Evolutionary conservation across 2,888 invertebrate genomes (phyloP), one percentile per base, ranked within the genome.

Genomic region (Drosophila mimetica): DNA sequence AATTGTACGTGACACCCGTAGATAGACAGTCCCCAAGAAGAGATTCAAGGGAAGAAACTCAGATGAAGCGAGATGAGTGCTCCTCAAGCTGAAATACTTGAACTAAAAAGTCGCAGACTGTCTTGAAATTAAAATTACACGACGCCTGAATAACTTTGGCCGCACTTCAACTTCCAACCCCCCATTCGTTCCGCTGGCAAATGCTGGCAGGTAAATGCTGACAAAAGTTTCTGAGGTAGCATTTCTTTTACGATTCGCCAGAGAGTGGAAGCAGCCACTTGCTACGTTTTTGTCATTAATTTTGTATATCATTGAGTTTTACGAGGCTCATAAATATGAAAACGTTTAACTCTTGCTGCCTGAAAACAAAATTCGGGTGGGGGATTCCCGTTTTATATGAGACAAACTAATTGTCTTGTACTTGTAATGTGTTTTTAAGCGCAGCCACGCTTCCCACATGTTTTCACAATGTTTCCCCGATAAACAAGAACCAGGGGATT

Each of bases 281-380:
- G 76, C 51, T 65, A 65, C 72, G 76, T 65, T 79, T 71, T 74
- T 81, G 81, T 83, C 89, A 89, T 89, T 90, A 89, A 89, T 90
- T 89, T 89, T 88, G 89, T 79, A 79, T 90, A 89, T 89, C 90
- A 90, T 90, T 89, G 88, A 82, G 86, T 89, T 90, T 90, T 89
- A 90, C 88, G 86, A 86, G 81, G 79, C 85, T 85, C 90, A 86
- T 91, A 91, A 90, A 91, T 90, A 90, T 85, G 79, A 82, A 88
- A 90, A 89, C 90, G 81, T 88, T 90, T 89, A 89, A 90, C 86
- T 90, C 89, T 86, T 82, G 83, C 74, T 58, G 65, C 55, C 28
- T 39, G 34, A 46, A 47, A 42, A 39, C 20, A 30, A 16, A 53
- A 28, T 16, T 7, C 5, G 13, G 42, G 25, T 5, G 5, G 34